Base-by-base conservation (phyloP, 2,797 vertebrate genomes). In the Myotis planiceps region DNA sequence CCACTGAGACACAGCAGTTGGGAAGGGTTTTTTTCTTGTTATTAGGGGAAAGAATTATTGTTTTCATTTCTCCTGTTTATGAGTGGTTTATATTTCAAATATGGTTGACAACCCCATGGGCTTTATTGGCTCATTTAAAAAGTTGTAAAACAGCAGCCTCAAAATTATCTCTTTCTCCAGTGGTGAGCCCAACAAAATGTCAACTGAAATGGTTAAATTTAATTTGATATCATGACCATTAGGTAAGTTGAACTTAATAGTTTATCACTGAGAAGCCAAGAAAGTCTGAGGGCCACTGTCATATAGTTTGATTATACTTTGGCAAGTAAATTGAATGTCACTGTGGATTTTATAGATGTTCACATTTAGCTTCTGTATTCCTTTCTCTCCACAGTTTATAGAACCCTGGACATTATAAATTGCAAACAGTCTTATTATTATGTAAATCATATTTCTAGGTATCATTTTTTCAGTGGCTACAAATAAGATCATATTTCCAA, bases 201-300 rank as follows among this genome's bases (percentile, higher is more conserved):
- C 80, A 94, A 19, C 39, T 49, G n/a, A 81, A 81, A 87, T 76
- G 76, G n/a, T 88, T 91, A 89, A 69, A 84, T 80, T 34, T 92
- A 90, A 69, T 88, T 97, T 90, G 81, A 58, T 69, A 53, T 74
- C 23, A 42, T 81, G 34, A 14, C 32, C 10, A 32, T 95, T 47
- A 69, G 9, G 16, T 69, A 66, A 94, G 32, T 14, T 34, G 53
- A 80, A 78, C 93, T 80, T 88, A 90, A 49, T 88, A 71, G 85
- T 53, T 29, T 29, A 32, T 95, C 39, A 14, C 45, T 51, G 63
- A 95, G 47, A 69, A 69, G n/a, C 15, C 74, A 83, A 75, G 39
- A 47, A 82, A 75, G 60, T 45, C 18, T 29, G 23, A 90, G 32
- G 32, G 37, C 16, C 65, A 55, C 12, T 4, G 6, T 93, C n/a